A percentile compares a stretch with the other conserved stretches of the same genome.
Conservation (phyloP, 1,140 invertebrate genomes). For the Cataglyphis hispanica region DNA sequence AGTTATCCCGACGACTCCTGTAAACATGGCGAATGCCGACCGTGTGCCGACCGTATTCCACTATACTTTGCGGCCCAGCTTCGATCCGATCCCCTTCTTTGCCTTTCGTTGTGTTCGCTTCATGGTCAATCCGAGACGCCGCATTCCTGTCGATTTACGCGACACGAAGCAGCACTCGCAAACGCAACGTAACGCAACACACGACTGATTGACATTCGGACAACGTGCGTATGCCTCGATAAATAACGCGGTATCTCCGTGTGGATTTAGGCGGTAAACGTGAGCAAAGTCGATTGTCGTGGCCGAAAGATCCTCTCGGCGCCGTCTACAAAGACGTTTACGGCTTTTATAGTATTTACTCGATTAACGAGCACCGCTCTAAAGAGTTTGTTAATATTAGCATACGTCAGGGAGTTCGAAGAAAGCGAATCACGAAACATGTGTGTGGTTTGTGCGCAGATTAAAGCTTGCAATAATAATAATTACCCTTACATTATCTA, state of each 20-base stretch:
- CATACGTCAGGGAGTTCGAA: conserved; percentile 23
- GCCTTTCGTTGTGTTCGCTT: background rate
- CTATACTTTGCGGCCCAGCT: conserved; percentile 46
- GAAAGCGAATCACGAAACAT: conserved; percentile 25
- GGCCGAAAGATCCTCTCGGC: background rate
- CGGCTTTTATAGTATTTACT: conserved; percentile 59
- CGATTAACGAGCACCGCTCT: conserved; percentile 53
- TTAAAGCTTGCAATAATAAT: conserved; percentile 3
- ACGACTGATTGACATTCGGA: conserved; percentile 60
- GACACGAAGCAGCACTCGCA: conserved; percentile 19
- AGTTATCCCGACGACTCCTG: conserved; percentile 74
- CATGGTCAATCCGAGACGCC: conserved; percentile 12
- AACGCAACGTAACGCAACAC: conserved; percentile 29
- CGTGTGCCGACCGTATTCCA: conserved; percentile 11
- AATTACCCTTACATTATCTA: background rate
- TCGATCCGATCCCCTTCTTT: background rate
- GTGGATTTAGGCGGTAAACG: conserved; percentile 64
- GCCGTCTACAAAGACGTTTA: conserved; percentile 30
- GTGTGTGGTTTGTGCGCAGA: conserved; percentile 5
- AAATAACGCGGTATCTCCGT: conserved; percentile 53
- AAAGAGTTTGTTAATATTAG: conserved; percentile 58
- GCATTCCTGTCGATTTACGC: conserved; percentile 28
- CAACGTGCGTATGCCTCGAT: conserved; percentile 58
- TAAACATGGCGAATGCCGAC: conserved; percentile 73
- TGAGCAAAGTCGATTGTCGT: conserved; percentile 27